Evolutionary conservation across 2,888 invertebrate species (phyloP).

Genomic region (Acanthosepion lycidas): DNA sequence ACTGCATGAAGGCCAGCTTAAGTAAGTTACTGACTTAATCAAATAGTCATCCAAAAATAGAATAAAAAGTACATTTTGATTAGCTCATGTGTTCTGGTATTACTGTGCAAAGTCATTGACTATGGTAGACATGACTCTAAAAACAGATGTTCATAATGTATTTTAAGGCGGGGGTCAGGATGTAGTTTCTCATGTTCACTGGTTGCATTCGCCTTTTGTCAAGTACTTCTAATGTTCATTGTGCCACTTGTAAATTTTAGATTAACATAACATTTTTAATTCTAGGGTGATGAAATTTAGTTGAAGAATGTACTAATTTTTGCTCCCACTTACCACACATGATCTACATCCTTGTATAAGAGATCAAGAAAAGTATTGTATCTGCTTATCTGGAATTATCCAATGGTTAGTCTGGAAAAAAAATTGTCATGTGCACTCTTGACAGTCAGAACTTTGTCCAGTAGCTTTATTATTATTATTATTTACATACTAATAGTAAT

Average conservation of each 20-base stretch:
- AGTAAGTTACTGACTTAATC: conserved; percentile 57
- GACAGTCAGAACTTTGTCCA: too few species aligned
- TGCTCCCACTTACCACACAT: not conserved
- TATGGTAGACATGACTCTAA: not conserved
- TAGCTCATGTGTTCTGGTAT: not conserved
- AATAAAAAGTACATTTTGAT: too few species aligned
- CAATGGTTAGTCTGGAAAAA: not conserved
- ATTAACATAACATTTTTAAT: not conserved
- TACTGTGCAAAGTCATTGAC: not conserved
- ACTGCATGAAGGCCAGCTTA: conserved; percentile 65
- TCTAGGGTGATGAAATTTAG: not conserved
- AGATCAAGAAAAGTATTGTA: not conserved
- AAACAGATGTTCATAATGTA: not conserved
- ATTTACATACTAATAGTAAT: too few species aligned
- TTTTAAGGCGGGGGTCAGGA: not conserved
- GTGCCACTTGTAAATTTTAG: not conserved
- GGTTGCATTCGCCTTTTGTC: not conserved
- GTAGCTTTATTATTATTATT: too few species aligned
- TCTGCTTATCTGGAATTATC: not conserved
- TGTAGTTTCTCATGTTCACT: not conserved
- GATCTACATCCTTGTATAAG: not conserved
- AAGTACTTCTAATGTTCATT: not conserved
- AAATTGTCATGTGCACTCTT: not conserved
- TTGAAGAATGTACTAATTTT: not conserved
- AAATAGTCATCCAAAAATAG: not conserved